Evolutionary conservation across 2,888 invertebrate species (phyloP).

Genomic region (Drosophila mayaguana): DNA sequence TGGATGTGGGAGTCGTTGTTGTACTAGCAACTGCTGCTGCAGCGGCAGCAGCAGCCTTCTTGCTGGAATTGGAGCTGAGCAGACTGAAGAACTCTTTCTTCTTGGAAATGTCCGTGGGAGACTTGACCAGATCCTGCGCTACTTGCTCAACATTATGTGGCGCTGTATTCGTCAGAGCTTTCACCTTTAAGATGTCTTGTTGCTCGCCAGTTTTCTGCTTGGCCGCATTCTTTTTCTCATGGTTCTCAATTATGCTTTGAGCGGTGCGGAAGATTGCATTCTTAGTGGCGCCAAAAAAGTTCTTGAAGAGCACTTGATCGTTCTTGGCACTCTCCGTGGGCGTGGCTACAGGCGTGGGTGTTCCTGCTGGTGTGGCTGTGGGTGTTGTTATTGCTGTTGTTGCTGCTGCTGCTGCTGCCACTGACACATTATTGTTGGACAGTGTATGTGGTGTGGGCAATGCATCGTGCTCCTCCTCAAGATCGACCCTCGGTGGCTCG

Average conservation of each 20-base stretch:
- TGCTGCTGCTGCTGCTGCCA: neutral
- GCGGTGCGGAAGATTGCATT: constrained; percentile 85
- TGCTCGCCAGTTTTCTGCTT: constrained; percentile 78
- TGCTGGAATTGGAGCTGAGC: constrained; percentile 83
- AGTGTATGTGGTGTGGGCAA: constrained; percentile 8
- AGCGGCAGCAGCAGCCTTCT: constrained; percentile 81
- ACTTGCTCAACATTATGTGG: constrained; percentile 19
- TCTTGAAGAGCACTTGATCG: constrained; percentile 85
- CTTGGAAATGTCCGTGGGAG: constrained; percentile 84
- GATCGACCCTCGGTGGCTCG: constrained; percentile 40
- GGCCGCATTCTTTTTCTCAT: constrained; percentile 85
- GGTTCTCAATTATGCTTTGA: constrained; percentile 85
- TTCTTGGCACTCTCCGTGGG: constrained; percentile 79
- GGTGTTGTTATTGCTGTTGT: constrained; percentile 23
- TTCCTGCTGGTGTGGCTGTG: constrained; percentile 38
- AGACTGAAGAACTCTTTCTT: constrained; percentile 85
- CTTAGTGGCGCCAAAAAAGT: constrained; percentile 85
- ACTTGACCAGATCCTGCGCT: constrained; percentile 78
- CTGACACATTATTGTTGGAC: neutral
- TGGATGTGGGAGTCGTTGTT: constrained; percentile 59
- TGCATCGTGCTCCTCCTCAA: constrained; percentile 17
- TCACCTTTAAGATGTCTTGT: constrained; percentile 36
- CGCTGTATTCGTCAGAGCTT: constrained; percentile 21
- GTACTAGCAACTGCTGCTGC: constrained; percentile 67
- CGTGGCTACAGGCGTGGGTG: constrained; percentile 58